phyloP scores from a whole-genome alignment of 92 coral and sea anemone species.

The Plumapathes pennacea region DNA sequence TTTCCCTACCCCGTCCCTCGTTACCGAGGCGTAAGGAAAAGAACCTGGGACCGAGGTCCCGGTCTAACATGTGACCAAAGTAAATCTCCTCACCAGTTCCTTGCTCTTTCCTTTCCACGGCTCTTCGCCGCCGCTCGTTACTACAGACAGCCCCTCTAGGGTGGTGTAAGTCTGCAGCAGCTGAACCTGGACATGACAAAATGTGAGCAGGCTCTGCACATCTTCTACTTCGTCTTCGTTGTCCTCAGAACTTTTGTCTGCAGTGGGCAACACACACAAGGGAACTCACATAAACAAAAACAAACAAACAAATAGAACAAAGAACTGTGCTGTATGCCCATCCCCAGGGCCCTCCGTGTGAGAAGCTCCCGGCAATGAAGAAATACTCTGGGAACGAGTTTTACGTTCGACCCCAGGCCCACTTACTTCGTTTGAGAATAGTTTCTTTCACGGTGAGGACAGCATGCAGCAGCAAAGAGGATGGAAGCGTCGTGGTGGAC shows the following conservation, averaged over 20 bases:
- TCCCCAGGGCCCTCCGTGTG: too few relatives aligned
- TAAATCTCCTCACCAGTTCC: conserved; percentile 41
- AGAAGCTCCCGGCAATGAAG: too few relatives aligned
- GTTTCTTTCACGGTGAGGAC: conserved; percentile 59
- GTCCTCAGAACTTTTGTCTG: conserved; percentile 45
- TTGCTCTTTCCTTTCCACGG: conserved; percentile 32
- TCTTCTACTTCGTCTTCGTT: conserved; percentile 73
- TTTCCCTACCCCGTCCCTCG: too few relatives aligned
- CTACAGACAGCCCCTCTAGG: conserved; percentile 28
- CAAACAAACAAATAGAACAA: too few relatives aligned
- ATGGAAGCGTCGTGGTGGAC: conserved; percentile 87
- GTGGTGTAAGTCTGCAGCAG: conserved; percentile 69
- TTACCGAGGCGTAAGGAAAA: not conserved
- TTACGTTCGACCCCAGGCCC: too few relatives aligned
- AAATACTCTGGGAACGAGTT: too few relatives aligned
- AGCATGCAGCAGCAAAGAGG: conserved; percentile 66
- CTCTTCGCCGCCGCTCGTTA: conserved; percentile 11
- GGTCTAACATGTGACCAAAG: not conserved
- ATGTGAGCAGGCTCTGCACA: conserved; percentile 41
- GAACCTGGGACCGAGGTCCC: not conserved
- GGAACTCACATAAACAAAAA: too few relatives aligned
- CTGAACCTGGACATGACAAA: conserved; percentile 68
- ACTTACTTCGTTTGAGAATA: conserved; percentile 64
- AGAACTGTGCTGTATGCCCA: too few relatives aligned
- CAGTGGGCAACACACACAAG: not conserved